A percentile compares a stretch with the other conserved stretches of the same genome.
Conservation (phyloP, 1,140 invertebrate genomes). For the Streblospio benedicti region DNA sequence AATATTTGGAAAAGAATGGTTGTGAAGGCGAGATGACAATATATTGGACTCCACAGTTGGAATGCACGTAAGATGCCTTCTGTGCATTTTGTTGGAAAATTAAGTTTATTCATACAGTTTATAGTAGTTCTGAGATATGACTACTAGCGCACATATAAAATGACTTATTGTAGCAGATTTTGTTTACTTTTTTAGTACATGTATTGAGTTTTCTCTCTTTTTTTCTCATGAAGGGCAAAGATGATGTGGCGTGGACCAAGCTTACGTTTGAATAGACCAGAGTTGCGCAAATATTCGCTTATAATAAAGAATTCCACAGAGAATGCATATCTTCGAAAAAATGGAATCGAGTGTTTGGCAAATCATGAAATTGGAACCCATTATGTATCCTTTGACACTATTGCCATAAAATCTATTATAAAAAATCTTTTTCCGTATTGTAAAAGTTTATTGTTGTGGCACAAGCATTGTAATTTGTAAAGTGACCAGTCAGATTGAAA, state of each 20-base stretch:
- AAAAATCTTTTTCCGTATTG: neutral
- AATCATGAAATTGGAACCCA: constrained; percentile 47
- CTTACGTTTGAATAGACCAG: constrained; percentile 33
- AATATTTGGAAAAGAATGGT: constrained; percentile 36
- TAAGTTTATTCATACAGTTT: too few species aligned
- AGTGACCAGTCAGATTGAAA: too few species aligned
- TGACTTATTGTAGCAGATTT: too few species aligned
- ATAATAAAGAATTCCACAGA: constrained; percentile 36
- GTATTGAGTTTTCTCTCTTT: neutral
- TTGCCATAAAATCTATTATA: neutral
- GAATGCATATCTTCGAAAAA: constrained; percentile 36
- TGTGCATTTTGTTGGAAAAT: neutral
- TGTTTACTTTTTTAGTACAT: too few species aligned
- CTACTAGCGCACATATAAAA: too few species aligned
- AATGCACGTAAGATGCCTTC: constrained; percentile 30
- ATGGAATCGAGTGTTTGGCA: constrained; percentile 37
- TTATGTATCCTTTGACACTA: constrained; percentile 41
- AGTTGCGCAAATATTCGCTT: constrained; percentile 35
- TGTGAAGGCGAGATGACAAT: constrained; percentile 36
- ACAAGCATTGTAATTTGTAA: too few species aligned
- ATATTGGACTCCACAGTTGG: constrained; percentile 37
- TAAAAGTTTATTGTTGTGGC: too few species aligned
- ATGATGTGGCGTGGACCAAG: constrained; percentile 43
- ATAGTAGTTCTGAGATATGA: too few species aligned
- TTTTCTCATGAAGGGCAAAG: constrained; percentile 29